A percentile compares a stretch with the other conserved stretches of the same genome.
These are phyloP conservation scores for Cassiopea xamachana DNA, from an alignment of 30 jellyfish, hydroid and myxozoan species.

Conservation along the genomic window DNA sequence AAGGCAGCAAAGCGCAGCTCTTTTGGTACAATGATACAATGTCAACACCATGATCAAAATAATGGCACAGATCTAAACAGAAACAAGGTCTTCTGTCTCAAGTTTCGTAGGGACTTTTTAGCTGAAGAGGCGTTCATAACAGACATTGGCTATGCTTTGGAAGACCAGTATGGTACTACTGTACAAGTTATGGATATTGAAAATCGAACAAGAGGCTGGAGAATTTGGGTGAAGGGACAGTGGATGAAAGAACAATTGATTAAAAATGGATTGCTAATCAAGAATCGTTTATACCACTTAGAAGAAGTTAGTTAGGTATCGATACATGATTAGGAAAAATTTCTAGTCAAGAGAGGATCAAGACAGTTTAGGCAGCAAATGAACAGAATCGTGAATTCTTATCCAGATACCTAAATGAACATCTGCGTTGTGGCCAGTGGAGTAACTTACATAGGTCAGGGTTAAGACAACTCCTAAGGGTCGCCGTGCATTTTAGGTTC, in stretches of 20 bases:
- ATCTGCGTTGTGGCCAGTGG: no score
- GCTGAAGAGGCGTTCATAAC: not conserved
- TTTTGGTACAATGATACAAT: no score
- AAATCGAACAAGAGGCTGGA: constrained; percentile 9
- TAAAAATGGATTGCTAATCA: constrained; percentile 12
- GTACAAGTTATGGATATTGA: constrained; percentile 8
- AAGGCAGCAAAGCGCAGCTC: no score
- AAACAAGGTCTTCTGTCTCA: not conserved
- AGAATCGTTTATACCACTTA: constrained; percentile 9
- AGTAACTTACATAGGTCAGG: no score
- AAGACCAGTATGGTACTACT: constrained; percentile 33
- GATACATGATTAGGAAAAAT: not conserved
- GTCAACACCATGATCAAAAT: not conserved
- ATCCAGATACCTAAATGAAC: no score
- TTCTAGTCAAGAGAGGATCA: no score
- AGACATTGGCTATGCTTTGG: constrained; percentile 35
- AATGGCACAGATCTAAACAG: not conserved
- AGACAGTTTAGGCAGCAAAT: no score
- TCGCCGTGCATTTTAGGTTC: no score
- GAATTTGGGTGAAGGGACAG: constrained; percentile 48
- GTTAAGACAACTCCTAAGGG: no score
- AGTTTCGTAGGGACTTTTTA: constrained; percentile 32
- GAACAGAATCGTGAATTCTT: no score
- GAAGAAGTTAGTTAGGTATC: constrained; percentile 5
- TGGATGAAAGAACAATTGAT: constrained; percentile 3